Evolutionary conservation across 1,140 invertebrate genomes (phyloP).

Genomic region (Yoshiicerus persimilis): DNA sequence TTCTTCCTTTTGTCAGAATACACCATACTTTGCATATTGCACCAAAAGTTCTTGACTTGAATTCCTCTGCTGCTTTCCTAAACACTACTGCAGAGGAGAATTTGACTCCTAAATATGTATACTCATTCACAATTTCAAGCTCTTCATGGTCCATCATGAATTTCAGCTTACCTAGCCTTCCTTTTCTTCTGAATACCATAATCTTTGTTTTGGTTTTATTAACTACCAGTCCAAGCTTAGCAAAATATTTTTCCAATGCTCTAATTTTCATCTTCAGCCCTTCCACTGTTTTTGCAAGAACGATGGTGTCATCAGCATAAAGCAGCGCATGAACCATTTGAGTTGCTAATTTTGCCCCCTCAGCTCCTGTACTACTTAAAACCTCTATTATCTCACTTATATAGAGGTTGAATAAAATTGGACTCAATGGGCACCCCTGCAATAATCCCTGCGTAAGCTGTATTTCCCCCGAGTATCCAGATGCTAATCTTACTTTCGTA

Average conservation of each 20-base stretch:
- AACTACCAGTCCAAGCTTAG: conserved; percentile 26
- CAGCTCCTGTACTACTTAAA: neutral
- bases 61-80: too few relatives aligned
- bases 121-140: too few relatives aligned
- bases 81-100: too few relatives aligned
- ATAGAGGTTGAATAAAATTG: conserved; percentile 49
- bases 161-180: neutral
- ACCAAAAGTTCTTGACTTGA: too few relatives aligned
- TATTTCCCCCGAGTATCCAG: neutral
- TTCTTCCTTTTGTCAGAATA: too few relatives aligned
- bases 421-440: conserved; percentile 47
- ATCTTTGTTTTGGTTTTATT: conserved; percentile 43
- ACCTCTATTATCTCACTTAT: conserved; percentile 41
- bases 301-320: neutral
- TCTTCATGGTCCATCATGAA: too few relatives aligned
- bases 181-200: conserved; percentile 38
- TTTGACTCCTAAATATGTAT: too few relatives aligned
- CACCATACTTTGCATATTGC: too few relatives aligned
- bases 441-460: conserved; percentile 44
- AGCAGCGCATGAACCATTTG: neutral
- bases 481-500: conserved; percentile 3
- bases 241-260: conserved; percentile 28
- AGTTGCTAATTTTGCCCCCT: neutral
- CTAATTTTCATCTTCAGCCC: neutral
- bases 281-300: neutral